Evolutionary conservation across 1,140 invertebrate species (phyloP).

Genomic region (Oppia nitens): DNA sequence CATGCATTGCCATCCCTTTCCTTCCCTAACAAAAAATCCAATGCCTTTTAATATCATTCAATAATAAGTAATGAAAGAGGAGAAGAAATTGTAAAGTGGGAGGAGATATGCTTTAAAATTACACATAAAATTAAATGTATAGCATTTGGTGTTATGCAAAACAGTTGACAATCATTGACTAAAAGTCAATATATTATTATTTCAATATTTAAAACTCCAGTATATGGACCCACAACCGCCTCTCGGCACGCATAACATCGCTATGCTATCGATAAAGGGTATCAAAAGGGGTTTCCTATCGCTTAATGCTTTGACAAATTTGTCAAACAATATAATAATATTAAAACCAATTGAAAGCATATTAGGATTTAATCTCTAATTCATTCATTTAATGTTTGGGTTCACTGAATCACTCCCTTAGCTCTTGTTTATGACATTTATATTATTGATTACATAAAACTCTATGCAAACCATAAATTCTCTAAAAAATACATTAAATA

Average conservation of each 20-base stretch:
- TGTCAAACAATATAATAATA: neutral
- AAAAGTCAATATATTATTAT: neutral
- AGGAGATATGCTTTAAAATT: neutral
- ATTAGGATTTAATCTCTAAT: neutral
- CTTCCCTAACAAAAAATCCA: too few relatives aligned
- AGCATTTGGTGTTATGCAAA: neutral
- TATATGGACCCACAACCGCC: neutral
- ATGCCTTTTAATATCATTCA: too few relatives aligned
- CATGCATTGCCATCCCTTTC: too few relatives aligned
- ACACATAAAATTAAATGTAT: neutral
- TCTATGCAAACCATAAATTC: too few relatives aligned
- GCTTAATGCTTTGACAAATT: neutral
- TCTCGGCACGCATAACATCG: neutral
- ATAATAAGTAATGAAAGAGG: neutral
- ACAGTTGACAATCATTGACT: neutral
- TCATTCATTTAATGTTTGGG: neutral
- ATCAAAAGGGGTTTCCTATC: neutral
- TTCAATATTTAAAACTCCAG: too few relatives aligned
- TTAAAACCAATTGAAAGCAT: neutral
- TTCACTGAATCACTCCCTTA: too few relatives aligned
- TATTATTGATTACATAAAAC: too few relatives aligned
- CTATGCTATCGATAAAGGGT: neutral
- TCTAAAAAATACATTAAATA: too few relatives aligned
- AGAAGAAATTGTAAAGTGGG: neutral
- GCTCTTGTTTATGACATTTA: too few relatives aligned